phyloP scores from a whole-genome alignment of 2,113 vertebrate species.

The Xiphophorus hellerii region DNA sequence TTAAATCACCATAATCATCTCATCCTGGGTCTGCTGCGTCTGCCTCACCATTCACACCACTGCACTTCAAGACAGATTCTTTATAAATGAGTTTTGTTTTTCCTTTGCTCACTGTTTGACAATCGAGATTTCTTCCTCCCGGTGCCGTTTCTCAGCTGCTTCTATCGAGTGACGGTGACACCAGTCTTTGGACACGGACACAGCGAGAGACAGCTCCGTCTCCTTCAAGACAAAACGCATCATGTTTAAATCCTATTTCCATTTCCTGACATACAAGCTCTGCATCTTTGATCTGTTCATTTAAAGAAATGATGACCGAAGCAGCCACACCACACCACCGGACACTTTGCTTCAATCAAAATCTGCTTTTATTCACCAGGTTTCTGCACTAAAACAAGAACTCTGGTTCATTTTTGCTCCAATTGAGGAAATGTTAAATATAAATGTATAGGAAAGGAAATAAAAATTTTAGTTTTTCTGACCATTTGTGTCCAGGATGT shows the following conservation, averaged over 20 bases:
- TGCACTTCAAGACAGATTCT: neutral
- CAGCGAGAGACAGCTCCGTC: slow-evolving; percentile 78
- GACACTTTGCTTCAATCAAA: too few relatives aligned
- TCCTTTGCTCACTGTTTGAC: slow-evolving; percentile 81
- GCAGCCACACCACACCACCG: too few relatives aligned
- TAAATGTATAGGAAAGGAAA: too few relatives aligned
- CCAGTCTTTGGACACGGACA: slow-evolving; percentile 84
- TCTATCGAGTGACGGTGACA: slow-evolving; percentile 81
- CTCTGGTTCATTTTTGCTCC: too few relatives aligned
- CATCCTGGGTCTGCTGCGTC: too few relatives aligned
- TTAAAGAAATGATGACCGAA: neutral
- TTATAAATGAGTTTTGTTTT: neutral
- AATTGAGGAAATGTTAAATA: too few relatives aligned
- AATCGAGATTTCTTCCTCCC: slow-evolving; percentile 81
- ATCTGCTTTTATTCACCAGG: too few relatives aligned
- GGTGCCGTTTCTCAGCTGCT: slow-evolving; percentile 82
- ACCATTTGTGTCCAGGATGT: neutral
- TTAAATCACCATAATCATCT: too few relatives aligned
- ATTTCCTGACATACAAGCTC: neutral
- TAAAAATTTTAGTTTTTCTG: too few relatives aligned
- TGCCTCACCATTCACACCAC: too few relatives aligned
- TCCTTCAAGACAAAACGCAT: slow-evolving; percentile 76
- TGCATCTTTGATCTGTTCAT: neutral
- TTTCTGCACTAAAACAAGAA: too few relatives aligned
- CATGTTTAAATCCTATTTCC: neutral